phyloP scores from a whole-genome alignment of 2,797 vertebrate species.

The Rhabdomys pumilio region DNA sequence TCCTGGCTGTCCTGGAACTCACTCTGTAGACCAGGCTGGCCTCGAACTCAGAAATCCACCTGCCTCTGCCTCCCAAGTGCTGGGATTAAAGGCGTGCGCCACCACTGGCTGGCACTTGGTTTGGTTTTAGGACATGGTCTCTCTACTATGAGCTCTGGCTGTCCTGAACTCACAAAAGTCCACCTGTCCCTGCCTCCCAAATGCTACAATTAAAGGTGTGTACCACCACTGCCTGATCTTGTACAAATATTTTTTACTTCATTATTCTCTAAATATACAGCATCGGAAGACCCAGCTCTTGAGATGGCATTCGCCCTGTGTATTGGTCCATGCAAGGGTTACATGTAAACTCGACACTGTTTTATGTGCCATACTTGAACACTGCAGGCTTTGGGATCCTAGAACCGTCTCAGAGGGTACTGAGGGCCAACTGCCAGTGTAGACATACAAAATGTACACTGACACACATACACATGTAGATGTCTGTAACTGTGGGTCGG shows the following conservation, averaged over 20 bases:
- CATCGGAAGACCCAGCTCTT: neutral
- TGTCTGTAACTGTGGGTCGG: neutral
- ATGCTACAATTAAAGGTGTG: neutral
- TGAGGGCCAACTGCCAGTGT: neutral
- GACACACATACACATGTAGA: neutral
- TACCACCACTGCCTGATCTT: neutral
- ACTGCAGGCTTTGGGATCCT: neutral
- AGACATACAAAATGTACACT: neutral
- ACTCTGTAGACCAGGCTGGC: too few relatives aligned
- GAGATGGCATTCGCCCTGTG: neutral
- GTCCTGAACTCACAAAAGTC: neutral
- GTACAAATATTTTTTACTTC: neutral
- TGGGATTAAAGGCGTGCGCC: too few relatives aligned
- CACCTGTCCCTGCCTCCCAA: neutral
- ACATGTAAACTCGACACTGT: neutral
- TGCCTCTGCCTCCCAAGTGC: too few relatives aligned
- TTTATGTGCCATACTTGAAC: neutral
- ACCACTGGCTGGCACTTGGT: too few relatives aligned
- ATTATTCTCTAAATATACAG: neutral
- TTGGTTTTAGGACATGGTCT: neutral
- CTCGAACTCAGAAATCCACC: too few relatives aligned
- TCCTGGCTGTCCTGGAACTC: too few relatives aligned
- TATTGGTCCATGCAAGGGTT: too few relatives aligned
- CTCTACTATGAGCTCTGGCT: neutral
- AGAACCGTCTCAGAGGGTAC: too few relatives aligned